Conservation (phyloP, 2,797 vertebrate species). For the Pyrocephalus nanus region DNA sequence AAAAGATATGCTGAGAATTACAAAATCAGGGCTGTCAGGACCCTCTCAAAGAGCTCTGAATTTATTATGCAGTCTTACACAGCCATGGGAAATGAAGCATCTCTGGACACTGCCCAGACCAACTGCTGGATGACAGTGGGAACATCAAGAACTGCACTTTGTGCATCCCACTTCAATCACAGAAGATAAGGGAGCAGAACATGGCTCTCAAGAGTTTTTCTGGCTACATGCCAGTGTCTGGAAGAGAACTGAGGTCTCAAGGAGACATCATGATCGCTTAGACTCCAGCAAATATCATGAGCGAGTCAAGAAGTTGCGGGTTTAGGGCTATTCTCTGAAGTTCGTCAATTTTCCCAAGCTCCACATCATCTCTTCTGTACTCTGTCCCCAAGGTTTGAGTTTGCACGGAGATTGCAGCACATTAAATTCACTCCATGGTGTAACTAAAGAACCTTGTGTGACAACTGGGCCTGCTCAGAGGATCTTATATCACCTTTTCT, state of each 20-base stretch:
- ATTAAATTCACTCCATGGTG: background rate
- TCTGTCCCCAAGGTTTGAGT: background rate
- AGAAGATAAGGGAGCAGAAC: background rate
- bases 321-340: background rate
- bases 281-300: background rate
- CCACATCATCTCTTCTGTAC: background rate
- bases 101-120: background rate
- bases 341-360: background rate
- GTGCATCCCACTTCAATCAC: background rate
- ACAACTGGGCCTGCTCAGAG: background rate
- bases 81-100: background rate
- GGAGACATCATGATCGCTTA: background rate
- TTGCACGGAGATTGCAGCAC: background rate
- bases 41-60: background rate
- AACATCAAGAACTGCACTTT: background rate
- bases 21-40: background rate
- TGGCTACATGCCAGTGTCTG: background rate
- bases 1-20: background rate
- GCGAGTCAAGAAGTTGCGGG: background rate
- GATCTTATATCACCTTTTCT: background rate
- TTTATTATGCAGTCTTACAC: background rate
- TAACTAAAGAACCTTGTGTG: background rate
- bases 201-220: background rate
- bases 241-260: background rate
- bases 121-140: background rate